Conservation (phyloP, 37 sponge, comb jelly and placozoan species). For the Mnemiopsis leidyi region DNA sequence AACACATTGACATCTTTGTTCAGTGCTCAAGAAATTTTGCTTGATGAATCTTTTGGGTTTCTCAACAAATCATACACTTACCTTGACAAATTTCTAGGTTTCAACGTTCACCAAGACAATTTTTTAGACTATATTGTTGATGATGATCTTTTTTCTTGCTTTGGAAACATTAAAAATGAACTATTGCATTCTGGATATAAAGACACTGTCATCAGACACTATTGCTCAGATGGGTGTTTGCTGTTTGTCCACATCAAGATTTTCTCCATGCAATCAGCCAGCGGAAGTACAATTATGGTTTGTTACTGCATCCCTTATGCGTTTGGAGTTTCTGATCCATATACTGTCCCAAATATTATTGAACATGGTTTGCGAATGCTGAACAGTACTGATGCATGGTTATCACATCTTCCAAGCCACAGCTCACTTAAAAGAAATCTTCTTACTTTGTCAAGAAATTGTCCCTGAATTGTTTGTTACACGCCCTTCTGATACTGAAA, state of each 20-base stretch:
- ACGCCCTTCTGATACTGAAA: too few species aligned
- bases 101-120: background rate
- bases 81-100: slow-evolving; percentile 28
- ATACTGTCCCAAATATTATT: background rate
- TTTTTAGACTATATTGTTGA: slow-evolving; percentile 51
- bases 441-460: too few species aligned
- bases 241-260: background rate
- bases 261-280: background rate
- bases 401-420: background rate
- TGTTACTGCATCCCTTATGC: slow-evolving; percentile 19
- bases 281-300: background rate
- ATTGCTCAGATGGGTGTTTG: slow-evolving; percentile 29
- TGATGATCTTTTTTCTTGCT: slow-evolving; percentile 19
- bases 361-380: background rate
- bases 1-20: background rate
- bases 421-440: background rate
- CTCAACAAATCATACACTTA: background rate
- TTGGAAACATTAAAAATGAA: slow-evolving; percentile 54
- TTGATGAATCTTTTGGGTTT: slow-evolving; percentile 6
- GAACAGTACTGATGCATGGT: slow-evolving; percentile 9
- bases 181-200: background rate
- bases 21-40: background rate
- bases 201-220: background rate
- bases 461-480: too few species aligned
- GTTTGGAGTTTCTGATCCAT: background rate